These are phyloP conservation scores for Plagodis pulveraria DNA, from an alignment of 2,888 invertebrate genomes.

Conservation along the genomic window DNA sequence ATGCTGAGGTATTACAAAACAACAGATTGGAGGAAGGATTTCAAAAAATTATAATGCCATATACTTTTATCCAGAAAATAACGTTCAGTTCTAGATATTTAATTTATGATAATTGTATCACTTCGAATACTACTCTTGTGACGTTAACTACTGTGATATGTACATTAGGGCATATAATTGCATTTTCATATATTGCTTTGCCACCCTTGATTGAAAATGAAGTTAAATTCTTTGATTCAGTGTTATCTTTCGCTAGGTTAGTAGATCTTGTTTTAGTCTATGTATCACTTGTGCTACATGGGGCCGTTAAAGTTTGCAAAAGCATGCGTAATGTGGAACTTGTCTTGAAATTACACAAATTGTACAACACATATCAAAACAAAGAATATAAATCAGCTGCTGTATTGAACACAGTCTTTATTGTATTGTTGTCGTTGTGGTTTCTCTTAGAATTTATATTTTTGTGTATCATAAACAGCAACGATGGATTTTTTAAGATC, in stretches of 20 bases:
- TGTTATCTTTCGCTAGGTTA: too few relatives aligned
- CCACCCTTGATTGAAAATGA: too few relatives aligned
- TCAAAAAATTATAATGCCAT: slow-evolving; percentile 2
- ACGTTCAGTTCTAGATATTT: slow-evolving; percentile 3
- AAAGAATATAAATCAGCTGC: neutral
- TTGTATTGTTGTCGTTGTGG: neutral
- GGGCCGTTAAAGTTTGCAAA: neutral
- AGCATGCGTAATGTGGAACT: slow-evolving; percentile 1
- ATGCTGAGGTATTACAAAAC: too few relatives aligned
- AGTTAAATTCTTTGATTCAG: too few relatives aligned
- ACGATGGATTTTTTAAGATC: neutral
- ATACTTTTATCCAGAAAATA: neutral
- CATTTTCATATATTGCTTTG: too few relatives aligned
- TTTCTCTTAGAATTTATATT: neutral
- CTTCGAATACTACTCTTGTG: neutral
- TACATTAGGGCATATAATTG: too few relatives aligned
- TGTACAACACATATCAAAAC: neutral
- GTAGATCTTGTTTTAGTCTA: too few relatives aligned
- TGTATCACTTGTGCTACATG: neutral
- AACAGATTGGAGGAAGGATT: neutral
- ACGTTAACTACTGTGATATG: too few relatives aligned
- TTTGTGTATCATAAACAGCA: neutral
- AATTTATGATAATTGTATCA: slow-evolving; percentile 3
- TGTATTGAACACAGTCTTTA: neutral
- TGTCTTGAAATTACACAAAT: slow-evolving; percentile 2